These are phyloP conservation scores for Pseudotriccus pelzelni DNA, from an alignment of 2,797 vertebrate species.

Conservation along the genomic window DNA sequence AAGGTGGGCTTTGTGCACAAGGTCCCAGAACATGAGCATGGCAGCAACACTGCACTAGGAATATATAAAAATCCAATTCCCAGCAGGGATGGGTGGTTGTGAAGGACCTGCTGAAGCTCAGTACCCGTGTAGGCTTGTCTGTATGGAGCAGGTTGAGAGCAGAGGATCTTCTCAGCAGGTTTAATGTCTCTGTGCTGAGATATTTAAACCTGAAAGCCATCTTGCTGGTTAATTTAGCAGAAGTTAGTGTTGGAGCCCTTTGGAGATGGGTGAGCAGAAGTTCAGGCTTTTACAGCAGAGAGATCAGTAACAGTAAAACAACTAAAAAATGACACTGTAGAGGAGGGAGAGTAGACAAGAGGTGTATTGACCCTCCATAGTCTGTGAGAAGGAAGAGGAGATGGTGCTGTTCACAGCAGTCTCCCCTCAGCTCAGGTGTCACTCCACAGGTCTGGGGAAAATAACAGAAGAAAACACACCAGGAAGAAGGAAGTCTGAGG, in stretches of 20 bases:
- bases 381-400: background rate
- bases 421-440: background rate
- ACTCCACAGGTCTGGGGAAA: background rate
- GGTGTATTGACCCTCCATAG: background rate
- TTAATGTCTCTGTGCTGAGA: background rate
- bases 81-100: background rate
- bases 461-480: background rate
- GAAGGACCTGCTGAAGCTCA: background rate
- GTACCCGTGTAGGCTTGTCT: background rate
- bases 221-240: constrained; percentile 10
- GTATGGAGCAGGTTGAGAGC: background rate
- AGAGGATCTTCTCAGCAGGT: background rate
- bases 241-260: background rate
- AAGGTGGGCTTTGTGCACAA: background rate
- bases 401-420: background rate
- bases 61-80: background rate
- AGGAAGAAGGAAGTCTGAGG: background rate
- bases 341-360: background rate
- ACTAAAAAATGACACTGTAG: background rate
- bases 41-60: background rate
- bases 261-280: background rate
- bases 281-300: background rate
- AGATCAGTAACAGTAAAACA: background rate
- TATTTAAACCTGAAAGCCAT: background rate
- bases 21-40: background rate